Base-by-base conservation (phyloP, 1,140 invertebrate species). In the Zophobas morio region DNA sequence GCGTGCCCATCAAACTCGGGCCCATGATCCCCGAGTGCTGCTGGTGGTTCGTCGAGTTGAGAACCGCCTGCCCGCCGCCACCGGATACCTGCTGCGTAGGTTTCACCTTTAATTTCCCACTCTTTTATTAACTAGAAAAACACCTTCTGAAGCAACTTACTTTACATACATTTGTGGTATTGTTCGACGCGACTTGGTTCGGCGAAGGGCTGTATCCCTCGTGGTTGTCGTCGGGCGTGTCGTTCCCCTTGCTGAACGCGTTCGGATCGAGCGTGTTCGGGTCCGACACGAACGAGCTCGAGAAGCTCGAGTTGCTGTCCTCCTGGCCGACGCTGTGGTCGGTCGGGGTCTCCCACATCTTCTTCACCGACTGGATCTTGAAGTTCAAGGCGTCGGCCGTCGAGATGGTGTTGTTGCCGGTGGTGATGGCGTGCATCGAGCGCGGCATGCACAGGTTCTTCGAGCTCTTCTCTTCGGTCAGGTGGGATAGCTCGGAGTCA, bases 301-400 rank as follows among this genome's bases (percentile, higher is more conserved):
- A 87, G 36, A 88, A 88, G 77, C 84, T 87, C 56, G 86, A 86
- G 79, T 87, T 90, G 57, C 86, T 88, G n/a, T 85, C 88, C 75
- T 90, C 83, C 70, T 82, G 83, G 4, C 54, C 70, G 1, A 81
- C 89, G 51, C 89, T 89, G 80, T 93, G 92, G 73, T 94, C 93
- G 60, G 93, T 92, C 6, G 92, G 90, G 74, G 89, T 92, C 81
- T 96, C 95, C 95, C 95, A 96, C 42, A 92, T 95, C 86, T 96
- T 97, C 87, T 98, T 98, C 1, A 97, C 96, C 70, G 95, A 96
- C 3, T 95, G 95, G 81, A 98, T 97, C 88, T 98, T 98, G 86
- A 96, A 90, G 88, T 97, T 96, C 6, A 98, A 90, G 2, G 83
- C 83, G 85, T 98, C 96, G 39, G 95, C 95, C 8, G 93, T 92